Conservation (phyloP, 2,888 invertebrate species). For the Drosophila phalerata region DNA sequence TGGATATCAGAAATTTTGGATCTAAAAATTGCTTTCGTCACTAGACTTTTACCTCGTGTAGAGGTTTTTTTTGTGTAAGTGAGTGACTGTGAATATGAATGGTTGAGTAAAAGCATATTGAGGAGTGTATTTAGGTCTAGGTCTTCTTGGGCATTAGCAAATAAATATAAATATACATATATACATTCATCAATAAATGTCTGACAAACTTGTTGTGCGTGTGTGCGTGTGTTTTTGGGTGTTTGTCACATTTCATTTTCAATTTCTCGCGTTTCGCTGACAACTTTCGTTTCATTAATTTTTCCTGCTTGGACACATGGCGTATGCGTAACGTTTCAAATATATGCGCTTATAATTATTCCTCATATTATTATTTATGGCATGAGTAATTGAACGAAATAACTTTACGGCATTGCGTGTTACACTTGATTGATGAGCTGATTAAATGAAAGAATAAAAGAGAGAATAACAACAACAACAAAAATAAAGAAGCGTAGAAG, state of each 20-base stretch:
- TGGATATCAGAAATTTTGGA: too few species aligned
- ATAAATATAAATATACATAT: slow-evolving; percentile 17
- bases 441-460: slow-evolving; percentile 33
- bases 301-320: slow-evolving; percentile 27
- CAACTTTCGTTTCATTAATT: slow-evolving; percentile 54
- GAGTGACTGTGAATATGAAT: slow-evolving; percentile 28
- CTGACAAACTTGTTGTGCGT: slow-evolving; percentile 19
- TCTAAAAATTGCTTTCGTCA: too few species aligned
- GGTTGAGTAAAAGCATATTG: slow-evolving; percentile 31
- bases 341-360: slow-evolving; percentile 31
- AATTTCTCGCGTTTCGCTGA: slow-evolving; percentile 40
- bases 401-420: slow-evolving; percentile 30
- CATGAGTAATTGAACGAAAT: slow-evolving; percentile 59
- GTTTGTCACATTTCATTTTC: slow-evolving; percentile 53
- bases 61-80: too few species aligned
- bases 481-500: slow-evolving; percentile 36
- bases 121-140: slow-evolving; percentile 59
- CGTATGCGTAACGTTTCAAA: slow-evolving; percentile 55
- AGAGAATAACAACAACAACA: background rate
- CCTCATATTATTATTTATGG: slow-evolving; percentile 44
- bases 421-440: slow-evolving; percentile 60
- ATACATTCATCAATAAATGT: slow-evolving; percentile 8
- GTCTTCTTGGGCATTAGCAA: slow-evolving; percentile 45
- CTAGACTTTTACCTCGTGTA: too few species aligned
- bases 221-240: slow-evolving; percentile 1